Percentiles rank a stretch among this genome's conserved stretches.
phyloP scores from a whole-genome alignment of 2,888 invertebrate species.

The Hemaris fuciformis region DNA sequence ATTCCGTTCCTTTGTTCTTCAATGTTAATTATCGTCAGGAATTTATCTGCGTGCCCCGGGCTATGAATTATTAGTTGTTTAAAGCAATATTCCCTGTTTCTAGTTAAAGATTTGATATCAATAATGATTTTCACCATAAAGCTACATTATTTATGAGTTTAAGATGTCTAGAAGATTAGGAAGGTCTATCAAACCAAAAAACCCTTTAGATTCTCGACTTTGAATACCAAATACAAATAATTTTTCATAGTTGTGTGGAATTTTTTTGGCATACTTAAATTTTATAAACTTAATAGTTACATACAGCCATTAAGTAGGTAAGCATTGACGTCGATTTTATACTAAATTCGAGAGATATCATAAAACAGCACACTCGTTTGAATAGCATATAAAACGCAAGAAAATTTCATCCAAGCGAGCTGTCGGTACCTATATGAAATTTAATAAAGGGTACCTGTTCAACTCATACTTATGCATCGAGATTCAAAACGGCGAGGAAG shows the following conservation, averaged over 20 bases:
- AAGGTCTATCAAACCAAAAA: no score
- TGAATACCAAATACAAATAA: no score
- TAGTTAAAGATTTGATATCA: no score
- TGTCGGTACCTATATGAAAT: not conserved
- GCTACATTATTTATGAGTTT: no score
- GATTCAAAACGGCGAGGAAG: not conserved
- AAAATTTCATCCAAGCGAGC: not conserved
- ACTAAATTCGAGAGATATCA: not conserved
- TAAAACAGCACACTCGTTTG: not conserved
- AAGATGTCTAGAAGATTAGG: no score
- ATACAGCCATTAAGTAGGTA: no score
- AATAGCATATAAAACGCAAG: not conserved
- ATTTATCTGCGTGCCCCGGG: not conserved
- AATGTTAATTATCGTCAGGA: not conserved
- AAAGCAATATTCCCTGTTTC: not conserved
- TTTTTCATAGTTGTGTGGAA: no score
- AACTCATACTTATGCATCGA: not conserved
- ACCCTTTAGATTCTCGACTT: no score
- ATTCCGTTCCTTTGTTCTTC: not conserved
- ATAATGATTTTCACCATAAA: no score
- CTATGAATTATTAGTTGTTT: not conserved
- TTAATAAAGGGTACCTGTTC: conserved; percentile 4
- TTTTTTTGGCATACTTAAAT: no score
- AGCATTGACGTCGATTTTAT: no score
- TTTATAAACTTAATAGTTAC: no score